A percentile compares a stretch with the other conserved stretches of the same genome.
These are phyloP conservation scores for Lagocephalus sceleratus DNA, from an alignment of 2,797 vertebrate genomes.

Conservation along the genomic window DNA sequence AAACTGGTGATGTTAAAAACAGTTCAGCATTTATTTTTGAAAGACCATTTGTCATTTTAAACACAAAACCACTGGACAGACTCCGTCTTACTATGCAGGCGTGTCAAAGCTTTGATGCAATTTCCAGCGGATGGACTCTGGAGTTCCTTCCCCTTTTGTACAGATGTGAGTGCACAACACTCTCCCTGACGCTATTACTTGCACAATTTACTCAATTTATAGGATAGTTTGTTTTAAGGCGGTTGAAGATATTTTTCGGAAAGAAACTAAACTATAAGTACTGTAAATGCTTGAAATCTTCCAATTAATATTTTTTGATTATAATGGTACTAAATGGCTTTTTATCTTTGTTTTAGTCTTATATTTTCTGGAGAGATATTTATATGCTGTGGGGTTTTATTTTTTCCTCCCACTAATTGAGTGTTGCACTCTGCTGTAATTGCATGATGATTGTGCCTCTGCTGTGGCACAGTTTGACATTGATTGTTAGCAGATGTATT, in stretches of 20 bases:
- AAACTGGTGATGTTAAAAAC: conserved; percentile 20
- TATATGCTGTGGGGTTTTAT: conserved; percentile 49
- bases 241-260: conserved; percentile 54
- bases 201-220: conserved; percentile 60
- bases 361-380: conserved; percentile 63
- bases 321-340: conserved; percentile 65
- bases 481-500: conserved; percentile 70
- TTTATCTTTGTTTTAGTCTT: conserved; percentile 53
- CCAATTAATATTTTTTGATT: conserved; percentile 53
- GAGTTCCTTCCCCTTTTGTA: conserved; percentile 41
- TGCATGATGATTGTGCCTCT: conserved; percentile 60
- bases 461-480: conserved; percentile 55
- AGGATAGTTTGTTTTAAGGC: conserved; percentile 44
- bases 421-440: conserved; percentile 61
- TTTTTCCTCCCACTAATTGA: conserved; percentile 63
- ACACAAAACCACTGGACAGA: conserved; percentile 39
- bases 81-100: conserved; percentile 25
- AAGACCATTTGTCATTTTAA: conserved; percentile 17
- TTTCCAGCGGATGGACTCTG: conserved; percentile 24
- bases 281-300: conserved; percentile 67
- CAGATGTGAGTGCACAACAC: conserved; percentile 33
- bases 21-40: conserved; percentile 19
- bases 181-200: conserved; percentile 60
- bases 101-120: conserved; percentile 11
- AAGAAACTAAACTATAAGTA: conserved; percentile 63